These are phyloP conservation scores for Coracopsis vasa DNA, from an alignment of 2,113 vertebrate genomes.

Conservation along the genomic window DNA sequence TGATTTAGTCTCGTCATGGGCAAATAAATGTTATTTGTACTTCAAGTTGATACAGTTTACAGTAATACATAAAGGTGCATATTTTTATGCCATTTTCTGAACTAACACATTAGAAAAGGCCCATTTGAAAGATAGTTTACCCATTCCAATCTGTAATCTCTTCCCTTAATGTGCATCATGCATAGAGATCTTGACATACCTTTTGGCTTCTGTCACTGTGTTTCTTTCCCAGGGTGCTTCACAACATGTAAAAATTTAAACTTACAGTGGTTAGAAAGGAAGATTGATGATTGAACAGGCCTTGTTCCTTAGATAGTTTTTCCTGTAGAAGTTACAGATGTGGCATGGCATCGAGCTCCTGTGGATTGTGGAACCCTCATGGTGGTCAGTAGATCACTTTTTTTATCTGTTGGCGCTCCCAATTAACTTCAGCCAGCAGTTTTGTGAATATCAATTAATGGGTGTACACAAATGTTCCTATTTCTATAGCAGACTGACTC, in stretches of 20 bases:
- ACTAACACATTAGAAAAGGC: background rate
- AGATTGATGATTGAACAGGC: background rate
- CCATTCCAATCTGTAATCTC: background rate
- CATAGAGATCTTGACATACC: background rate
- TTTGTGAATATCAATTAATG: background rate
- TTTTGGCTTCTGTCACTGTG: background rate
- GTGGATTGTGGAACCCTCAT: background rate
- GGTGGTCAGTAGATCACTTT: background rate
- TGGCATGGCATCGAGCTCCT: accelerated
- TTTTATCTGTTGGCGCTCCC: background rate
- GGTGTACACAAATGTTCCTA: background rate
- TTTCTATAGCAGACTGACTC: background rate
- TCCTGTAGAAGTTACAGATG: background rate
- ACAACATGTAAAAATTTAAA: background rate
- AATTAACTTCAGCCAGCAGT: background rate
- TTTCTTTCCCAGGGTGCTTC: background rate
- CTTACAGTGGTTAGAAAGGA: background rate
- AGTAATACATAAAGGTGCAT: background rate
- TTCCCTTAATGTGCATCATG: background rate
- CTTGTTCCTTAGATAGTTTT: background rate
- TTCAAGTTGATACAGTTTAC: background rate
- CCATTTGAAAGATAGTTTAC: background rate
- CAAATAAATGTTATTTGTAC: background rate
- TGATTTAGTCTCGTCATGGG: background rate
- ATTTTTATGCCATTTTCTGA: background rate